phyloP scores from a whole-genome alignment of 2,888 invertebrate species.

The Polymixis flavicincta region DNA sequence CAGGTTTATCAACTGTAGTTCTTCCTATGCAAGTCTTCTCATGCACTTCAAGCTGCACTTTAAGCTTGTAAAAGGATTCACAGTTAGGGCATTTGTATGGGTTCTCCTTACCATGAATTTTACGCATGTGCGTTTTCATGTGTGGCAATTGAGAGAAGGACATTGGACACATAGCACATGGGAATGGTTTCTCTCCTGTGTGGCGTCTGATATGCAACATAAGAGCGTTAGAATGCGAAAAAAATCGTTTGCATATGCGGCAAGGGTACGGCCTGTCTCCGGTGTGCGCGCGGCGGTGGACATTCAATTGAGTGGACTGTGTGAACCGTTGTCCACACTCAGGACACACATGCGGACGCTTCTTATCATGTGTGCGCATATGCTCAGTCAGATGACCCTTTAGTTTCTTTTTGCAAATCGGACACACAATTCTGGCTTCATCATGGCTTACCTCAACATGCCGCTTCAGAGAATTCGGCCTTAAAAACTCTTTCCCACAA shows the following conservation, averaged over 20 bases:
- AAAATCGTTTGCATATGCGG: constrained; percentile 94
- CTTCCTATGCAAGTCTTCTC: constrained; percentile 86
- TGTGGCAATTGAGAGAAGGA: constrained; percentile 96
- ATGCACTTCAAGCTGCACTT: constrained; percentile 93
- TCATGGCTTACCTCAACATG: constrained; percentile 94
- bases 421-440: constrained; percentile 94
- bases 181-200: constrained; percentile 96
- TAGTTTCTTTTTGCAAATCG: constrained; percentile 94
- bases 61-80: constrained; percentile 94
- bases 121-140: constrained; percentile 96
- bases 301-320: constrained; percentile 95
- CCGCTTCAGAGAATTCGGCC: constrained; percentile 93
- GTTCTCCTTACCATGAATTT: constrained; percentile 94
- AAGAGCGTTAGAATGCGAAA: constrained; percentile 96
- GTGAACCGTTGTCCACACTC: constrained; percentile 95
- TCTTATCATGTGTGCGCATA: constrained; percentile 94
- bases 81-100: constrained; percentile 95
- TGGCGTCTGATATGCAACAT: constrained; percentile 95
- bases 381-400: constrained; percentile 96
- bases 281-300: constrained; percentile 96
- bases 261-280: constrained; percentile 96
- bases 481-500: constrained; percentile 94
- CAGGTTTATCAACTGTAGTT: constrained; percentile 62
- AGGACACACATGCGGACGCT: constrained; percentile 94
- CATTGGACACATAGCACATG: constrained; percentile 92